Conservation (phyloP, 2,113 vertebrate species). For the Pagrus major region DNA sequence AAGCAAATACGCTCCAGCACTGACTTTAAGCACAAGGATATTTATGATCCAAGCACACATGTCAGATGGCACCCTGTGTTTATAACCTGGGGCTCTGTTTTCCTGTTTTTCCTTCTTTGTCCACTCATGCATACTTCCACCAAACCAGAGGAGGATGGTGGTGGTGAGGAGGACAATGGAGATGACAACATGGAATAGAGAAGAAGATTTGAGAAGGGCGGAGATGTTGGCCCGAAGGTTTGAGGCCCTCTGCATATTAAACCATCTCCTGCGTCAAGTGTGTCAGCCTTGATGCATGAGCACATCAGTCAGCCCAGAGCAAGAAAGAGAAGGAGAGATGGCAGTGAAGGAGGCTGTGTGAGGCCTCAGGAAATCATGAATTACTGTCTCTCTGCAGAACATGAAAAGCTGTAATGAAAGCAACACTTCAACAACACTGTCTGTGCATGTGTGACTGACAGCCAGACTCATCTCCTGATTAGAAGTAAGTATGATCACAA, state of each 20-base stretch:
- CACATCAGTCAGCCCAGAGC: conserved; percentile 31
- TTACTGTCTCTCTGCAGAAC: background rate
- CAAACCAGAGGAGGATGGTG: background rate
- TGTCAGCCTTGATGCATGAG: conserved; percentile 38
- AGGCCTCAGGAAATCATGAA: conserved; percentile 8
- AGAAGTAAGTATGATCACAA: too few species aligned
- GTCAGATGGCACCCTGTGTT: background rate
- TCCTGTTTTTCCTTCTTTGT: too few species aligned
- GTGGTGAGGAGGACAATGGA: background rate
- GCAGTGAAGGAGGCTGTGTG: background rate
- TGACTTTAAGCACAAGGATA: background rate
- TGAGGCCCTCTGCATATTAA: conserved; percentile 52
- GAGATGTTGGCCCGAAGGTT: conserved; percentile 40
- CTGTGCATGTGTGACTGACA: background rate
- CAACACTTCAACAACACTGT: background rate
- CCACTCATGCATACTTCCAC: too few species aligned
- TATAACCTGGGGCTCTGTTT: background rate
- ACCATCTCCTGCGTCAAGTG: background rate
- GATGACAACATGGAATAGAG: background rate
- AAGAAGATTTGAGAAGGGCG: background rate
- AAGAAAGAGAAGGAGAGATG: background rate
- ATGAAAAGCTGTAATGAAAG: background rate
- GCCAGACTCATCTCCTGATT: too few species aligned
- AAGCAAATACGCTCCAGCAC: background rate
- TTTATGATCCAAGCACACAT: too few species aligned